Base-by-base conservation (phyloP, 2,113 vertebrate species). In the Heloderma charlesbogerti region DNA sequence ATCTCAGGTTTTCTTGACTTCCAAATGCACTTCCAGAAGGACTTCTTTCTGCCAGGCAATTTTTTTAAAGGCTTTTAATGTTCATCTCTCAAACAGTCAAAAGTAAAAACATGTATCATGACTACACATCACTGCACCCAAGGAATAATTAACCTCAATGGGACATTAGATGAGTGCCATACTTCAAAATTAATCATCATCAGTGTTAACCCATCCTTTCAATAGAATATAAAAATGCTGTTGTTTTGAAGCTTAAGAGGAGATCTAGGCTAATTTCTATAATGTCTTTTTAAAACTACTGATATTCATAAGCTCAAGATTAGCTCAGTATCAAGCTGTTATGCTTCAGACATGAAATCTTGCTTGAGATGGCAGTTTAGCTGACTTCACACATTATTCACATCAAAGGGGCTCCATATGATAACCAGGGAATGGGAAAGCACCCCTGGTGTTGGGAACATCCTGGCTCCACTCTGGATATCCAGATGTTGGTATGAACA, bases 21-120 rank as follows among this genome's bases (percentile, higher is more conserved):
- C 99, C 99, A 96, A 99, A 99, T 2, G 99, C 98, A 34, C 99
- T 99, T 95, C 99, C 99, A 69, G 99, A 99, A 90, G 99, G 99
- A 96, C 99, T 99, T 95, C 99, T 98, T 96, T 99, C 99, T 99
- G 96, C 93, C 80, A 94, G 92, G 66, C 0, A 85, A 91, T 94
- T 3, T 3, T 3, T 40, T 60, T 63, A 67, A 80, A 92, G 79
- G 86, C 85, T 94, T n/a, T 80, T 71, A 84, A 22, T 7, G 78
- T 82, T 84, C 12, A 0, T 3, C 40, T 80, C 81, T 74, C n/a
- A 27, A 0, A 0, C 74, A 80, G 60, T 57, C 85, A 83, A 54
- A 90, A 51, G 29, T 31, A 45, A 63, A 81, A 48, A 92, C 78
- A 45, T n/a, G 16, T 15, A 91, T 81, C 20, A 90, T 84, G 83